Conservation (phyloP, 2,888 invertebrate genomes). For the Achlya flavicornis region DNA sequence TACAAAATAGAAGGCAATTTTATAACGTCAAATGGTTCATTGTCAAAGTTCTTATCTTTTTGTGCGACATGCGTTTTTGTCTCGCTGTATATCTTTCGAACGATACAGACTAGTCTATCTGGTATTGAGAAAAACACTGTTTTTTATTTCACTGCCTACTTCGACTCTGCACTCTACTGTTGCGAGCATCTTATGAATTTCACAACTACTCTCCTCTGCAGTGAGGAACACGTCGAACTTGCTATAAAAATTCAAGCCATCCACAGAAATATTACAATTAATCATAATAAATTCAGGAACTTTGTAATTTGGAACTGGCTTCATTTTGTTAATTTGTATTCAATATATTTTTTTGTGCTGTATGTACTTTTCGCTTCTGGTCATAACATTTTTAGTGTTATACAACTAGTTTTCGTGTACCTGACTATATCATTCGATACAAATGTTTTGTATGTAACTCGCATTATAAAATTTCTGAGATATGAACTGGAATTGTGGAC, state of each 20-base stretch:
- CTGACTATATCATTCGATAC: no score
- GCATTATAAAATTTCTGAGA: no score
- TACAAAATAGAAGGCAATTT: background rate
- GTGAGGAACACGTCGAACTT: background rate
- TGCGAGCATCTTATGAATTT: background rate
- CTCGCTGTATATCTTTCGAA: no score
- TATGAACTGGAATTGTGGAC: background rate
- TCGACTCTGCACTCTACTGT: background rate
- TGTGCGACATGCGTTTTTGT: background rate
- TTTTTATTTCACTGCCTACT: background rate
- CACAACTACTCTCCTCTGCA: background rate
- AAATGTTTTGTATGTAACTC: no score
- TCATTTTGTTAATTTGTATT: background rate
- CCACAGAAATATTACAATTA: background rate
- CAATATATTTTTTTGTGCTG: background rate
- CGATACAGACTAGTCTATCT: no score
- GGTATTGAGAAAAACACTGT: background rate
- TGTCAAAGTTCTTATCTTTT: background rate
- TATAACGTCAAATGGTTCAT: background rate
- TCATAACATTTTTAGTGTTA: background rate
- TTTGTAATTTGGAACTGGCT: background rate
- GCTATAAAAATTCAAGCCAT: background rate
- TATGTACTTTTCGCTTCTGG: no score
- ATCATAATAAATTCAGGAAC: background rate
- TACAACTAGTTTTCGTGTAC: background rate